Evolutionary conservation across 2,888 invertebrate species (phyloP).

Genomic region (Lepidocyrtoides sp.): DNA sequence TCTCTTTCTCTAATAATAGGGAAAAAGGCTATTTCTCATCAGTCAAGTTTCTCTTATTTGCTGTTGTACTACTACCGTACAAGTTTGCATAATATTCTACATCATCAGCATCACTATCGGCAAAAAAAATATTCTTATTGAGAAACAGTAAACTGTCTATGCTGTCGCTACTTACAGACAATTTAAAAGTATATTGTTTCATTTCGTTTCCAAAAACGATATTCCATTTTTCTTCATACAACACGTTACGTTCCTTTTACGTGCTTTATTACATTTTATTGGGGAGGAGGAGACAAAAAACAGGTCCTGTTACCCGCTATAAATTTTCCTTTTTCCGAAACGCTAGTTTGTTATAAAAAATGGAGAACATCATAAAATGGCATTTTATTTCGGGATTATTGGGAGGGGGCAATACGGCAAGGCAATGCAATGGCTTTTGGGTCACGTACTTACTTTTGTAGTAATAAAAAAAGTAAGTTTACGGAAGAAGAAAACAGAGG

Average conservation of each 20-base stretch:
- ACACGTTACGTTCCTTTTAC: too few relatives aligned
- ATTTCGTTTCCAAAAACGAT: too few relatives aligned
- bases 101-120: neutral
- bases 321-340: neutral
- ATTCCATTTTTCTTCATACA: too few relatives aligned
- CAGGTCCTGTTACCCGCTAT: neutral
- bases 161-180: too few relatives aligned
- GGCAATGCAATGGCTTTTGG: neutral
- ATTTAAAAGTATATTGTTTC: too few relatives aligned
- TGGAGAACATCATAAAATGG: slow-evolving; percentile 39
- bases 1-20: neutral
- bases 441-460: too few relatives aligned
- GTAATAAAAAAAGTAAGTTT: too few relatives aligned
- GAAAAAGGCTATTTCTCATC: neutral
- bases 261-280: too few relatives aligned
- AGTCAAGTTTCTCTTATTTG: neutral
- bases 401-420: neutral
- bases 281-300: neutral
- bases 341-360: neutral
- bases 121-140: neutral
- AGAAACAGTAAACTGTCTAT: too few relatives aligned
- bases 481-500: too few relatives aligned
- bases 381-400: slow-evolving; percentile 20
- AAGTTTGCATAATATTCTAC: too few relatives aligned
- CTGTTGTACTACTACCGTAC: neutral